Percentiles rank a stretch among this genome's conserved stretches.
Evolutionary conservation across 2,888 invertebrate genomes (phyloP).

Genomic region (Acronicta aceris): DNA sequence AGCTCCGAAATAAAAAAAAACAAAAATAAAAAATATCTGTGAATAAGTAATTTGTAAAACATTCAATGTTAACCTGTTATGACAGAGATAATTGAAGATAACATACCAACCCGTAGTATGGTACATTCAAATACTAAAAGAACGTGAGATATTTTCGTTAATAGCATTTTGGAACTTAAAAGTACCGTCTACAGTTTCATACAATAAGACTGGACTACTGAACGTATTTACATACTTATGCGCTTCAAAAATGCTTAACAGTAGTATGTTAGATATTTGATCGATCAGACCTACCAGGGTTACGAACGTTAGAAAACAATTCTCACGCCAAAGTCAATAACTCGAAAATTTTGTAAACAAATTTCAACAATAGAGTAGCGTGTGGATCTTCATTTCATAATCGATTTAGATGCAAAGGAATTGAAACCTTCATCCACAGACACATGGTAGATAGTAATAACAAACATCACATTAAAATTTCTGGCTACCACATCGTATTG

Average conservation of each 20-base stretch:
- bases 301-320: constrained; percentile 85
- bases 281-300: constrained; percentile 84
- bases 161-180: constrained; percentile 29
- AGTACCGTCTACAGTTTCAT: constrained; percentile 24
- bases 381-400: constrained; percentile 77
- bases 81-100: constrained; percentile 35
- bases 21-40: constrained; percentile 35
- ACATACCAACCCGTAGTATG: constrained; percentile 35
- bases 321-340: constrained; percentile 88
- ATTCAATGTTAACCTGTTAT: constrained; percentile 35
- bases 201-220: constrained; percentile 41
- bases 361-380: constrained; percentile 79
- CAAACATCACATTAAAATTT: constrained; percentile 65
- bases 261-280: constrained; percentile 81
- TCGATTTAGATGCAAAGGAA: constrained; percentile 51
- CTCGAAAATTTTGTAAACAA: constrained; percentile 84
- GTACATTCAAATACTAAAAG: constrained; percentile 16
- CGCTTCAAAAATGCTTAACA: constrained; percentile 72
- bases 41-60: constrained; percentile 49
- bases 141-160: constrained; percentile 43
- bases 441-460: constrained; percentile 56
- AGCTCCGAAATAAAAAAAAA: too few species aligned
- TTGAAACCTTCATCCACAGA: constrained; percentile 46
- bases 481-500: constrained; percentile 81
- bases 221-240: constrained; percentile 55